Percentiles rank a stretch among this genome's conserved stretches.
Conservation (phyloP, 2,888 invertebrate species). For the Drosophila prostipennis region DNA sequence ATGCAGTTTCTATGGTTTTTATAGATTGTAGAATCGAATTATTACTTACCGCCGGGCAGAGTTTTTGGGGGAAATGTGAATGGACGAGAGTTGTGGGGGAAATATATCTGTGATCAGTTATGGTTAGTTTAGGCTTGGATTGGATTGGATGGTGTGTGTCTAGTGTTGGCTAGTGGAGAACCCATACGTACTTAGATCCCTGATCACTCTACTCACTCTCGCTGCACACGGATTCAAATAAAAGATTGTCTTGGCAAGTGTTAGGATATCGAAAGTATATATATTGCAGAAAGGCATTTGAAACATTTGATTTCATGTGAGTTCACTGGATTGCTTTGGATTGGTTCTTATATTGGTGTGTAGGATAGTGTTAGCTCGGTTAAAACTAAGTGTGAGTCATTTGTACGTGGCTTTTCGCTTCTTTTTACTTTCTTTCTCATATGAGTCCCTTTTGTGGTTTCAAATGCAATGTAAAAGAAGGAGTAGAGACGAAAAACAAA, state of each 20-base stretch:
- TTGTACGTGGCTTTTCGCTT: constrained; percentile 81
- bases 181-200: constrained; percentile 53
- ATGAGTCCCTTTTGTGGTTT: constrained; percentile 81
- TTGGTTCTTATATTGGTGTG: constrained; percentile 22
- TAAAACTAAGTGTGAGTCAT: constrained; percentile 70
- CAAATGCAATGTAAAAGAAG: constrained; percentile 82
- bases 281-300: constrained; percentile 55
- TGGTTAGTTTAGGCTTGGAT: constrained; percentile 13
- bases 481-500: constrained; percentile 82
- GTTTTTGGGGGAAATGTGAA: constrained; percentile 26
- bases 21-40: constrained; percentile 53
- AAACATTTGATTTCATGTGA: constrained; percentile 47
- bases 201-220: constrained; percentile 46
- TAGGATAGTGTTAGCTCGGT: constrained; percentile 46
- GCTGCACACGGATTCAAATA: constrained; percentile 41
- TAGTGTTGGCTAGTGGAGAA: constrained; percentile 17
- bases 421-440: constrained; percentile 83
- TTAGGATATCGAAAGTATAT: constrained; percentile 44
- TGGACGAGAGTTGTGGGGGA: constrained; percentile 18
- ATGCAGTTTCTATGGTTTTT: constrained; percentile 30
- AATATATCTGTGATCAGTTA: constrained; percentile 22
- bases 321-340: constrained; percentile 28
- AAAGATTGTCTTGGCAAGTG: constrained; percentile 45
- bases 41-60: constrained; percentile 57
- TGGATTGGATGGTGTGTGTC: background rate